Conservation (phyloP, 2,113 vertebrate species). For the Columba livia region DNA sequence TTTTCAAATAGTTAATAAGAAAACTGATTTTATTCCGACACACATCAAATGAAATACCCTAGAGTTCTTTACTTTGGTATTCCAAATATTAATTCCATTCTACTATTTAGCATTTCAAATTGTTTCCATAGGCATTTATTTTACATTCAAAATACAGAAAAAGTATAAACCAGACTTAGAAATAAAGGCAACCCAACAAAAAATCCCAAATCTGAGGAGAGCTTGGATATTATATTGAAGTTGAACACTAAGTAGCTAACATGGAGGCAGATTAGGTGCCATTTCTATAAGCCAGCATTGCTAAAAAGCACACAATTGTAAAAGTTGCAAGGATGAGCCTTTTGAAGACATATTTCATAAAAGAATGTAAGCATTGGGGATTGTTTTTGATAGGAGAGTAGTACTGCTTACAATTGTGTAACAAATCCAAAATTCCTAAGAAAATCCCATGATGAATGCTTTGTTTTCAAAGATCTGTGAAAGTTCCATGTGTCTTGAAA, state of each 20-base stretch:
- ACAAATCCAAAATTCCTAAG: not conserved
- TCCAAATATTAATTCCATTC: not conserved
- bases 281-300: not conserved
- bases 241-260: not conserved
- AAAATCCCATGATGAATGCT: not conserved
- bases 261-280: not conserved
- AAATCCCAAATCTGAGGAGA: not conserved
- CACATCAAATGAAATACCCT: not conserved
- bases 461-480: not conserved
- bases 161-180: not conserved
- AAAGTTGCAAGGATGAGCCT: not conserved
- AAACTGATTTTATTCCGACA: not conserved
- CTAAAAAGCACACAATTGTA: not conserved
- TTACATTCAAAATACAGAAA: not conserved
- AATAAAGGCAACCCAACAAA: not conserved
- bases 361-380: not conserved
- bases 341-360: not conserved
- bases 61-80: not conserved
- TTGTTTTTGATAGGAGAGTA: not conserved
- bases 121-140: not conserved
- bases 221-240: not conserved
- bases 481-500: not conserved
- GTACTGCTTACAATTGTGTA: not conserved
- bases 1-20: conserved; percentile 7
- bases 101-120: not conserved